phyloP scores from a whole-genome alignment of 1,140 invertebrate genomes.

The Berghia stephanieae region DNA sequence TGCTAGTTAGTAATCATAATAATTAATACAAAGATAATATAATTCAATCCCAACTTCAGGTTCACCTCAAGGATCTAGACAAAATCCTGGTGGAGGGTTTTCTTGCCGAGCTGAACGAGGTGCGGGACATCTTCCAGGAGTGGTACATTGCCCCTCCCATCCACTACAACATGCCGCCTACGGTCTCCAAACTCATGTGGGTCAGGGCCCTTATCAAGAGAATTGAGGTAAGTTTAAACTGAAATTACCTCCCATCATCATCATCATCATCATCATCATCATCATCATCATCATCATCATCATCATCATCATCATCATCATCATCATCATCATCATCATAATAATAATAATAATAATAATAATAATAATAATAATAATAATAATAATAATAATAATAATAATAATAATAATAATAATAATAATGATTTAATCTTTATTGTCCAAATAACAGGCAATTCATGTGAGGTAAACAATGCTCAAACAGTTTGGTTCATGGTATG shows the following conservation, averaged over 20 bases:
- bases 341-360: background rate
- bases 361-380: background rate
- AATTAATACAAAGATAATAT: too few relatives aligned
- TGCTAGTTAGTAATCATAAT: too few relatives aligned
- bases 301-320: conserved; percentile 4
- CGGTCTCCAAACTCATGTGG: conserved; percentile 64
- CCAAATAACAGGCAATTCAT: too few relatives aligned
- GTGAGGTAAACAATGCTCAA: too few relatives aligned
- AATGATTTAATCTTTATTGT: too few relatives aligned
- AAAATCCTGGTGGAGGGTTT: conserved; percentile 52
- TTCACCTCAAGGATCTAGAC: conserved; percentile 61
- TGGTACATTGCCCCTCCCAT: conserved; percentile 48
- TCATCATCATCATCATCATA: too few relatives aligned
- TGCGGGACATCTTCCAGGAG: conserved; percentile 54
- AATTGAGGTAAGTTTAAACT: conserved; percentile 50
- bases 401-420: too few relatives aligned
- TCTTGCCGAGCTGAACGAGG: conserved; percentile 56
- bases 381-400: background rate
- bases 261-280: background rate
- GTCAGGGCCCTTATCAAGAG: conserved; percentile 59
- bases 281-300: conserved; percentile 1
- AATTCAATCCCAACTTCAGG: conserved; percentile 43
- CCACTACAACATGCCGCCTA: conserved; percentile 62
- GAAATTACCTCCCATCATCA: background rate
- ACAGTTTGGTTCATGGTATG: too few relatives aligned